Percentiles rank a stretch among this genome's conserved stretches.
phyloP scores from a whole-genome alignment of 2,113 vertebrate genomes.

The Pogona vitticeps region DNA sequence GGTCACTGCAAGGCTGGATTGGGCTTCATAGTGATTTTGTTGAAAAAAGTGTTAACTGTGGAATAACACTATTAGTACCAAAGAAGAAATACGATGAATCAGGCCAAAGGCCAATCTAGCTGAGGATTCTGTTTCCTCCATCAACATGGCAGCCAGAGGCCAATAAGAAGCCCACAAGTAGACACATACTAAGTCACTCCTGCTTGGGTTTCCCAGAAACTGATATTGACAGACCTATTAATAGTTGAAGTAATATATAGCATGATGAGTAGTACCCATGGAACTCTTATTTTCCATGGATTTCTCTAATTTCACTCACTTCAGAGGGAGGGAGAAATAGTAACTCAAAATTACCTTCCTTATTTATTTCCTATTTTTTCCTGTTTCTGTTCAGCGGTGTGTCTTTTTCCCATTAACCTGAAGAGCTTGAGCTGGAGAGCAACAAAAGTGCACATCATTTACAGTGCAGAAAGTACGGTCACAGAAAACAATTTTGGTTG shows the following conservation, averaged over 20 bases:
- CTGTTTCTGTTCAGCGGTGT: background rate
- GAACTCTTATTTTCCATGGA: background rate
- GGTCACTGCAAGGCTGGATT: background rate
- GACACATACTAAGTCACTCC: too few relatives aligned
- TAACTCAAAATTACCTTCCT: background rate
- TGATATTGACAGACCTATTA: too few relatives aligned
- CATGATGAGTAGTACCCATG: too few relatives aligned
- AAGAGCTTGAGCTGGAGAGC: constrained; percentile 18
- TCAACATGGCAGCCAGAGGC: too few relatives aligned
- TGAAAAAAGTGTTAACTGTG: background rate
- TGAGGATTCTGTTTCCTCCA: background rate
- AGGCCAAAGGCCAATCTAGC: background rate
- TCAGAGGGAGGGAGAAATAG: background rate
- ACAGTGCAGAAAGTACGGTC: constrained; percentile 15
- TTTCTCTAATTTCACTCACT: background rate
- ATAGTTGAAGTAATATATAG: too few relatives aligned
- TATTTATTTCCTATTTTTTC: background rate
- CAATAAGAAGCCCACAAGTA: too few relatives aligned
- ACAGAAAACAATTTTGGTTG: constrained; percentile 16
- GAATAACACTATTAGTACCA: background rate
- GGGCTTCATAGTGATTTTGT: background rate
- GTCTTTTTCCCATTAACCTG: constrained; percentile 10
- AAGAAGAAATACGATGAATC: too few relatives aligned
- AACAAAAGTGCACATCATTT: constrained; percentile 15
- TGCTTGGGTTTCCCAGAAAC: too few relatives aligned